These are phyloP conservation scores for Pseudoips prasinana DNA, from an alignment of 2,888 invertebrate species.

Conservation along the genomic window DNA sequence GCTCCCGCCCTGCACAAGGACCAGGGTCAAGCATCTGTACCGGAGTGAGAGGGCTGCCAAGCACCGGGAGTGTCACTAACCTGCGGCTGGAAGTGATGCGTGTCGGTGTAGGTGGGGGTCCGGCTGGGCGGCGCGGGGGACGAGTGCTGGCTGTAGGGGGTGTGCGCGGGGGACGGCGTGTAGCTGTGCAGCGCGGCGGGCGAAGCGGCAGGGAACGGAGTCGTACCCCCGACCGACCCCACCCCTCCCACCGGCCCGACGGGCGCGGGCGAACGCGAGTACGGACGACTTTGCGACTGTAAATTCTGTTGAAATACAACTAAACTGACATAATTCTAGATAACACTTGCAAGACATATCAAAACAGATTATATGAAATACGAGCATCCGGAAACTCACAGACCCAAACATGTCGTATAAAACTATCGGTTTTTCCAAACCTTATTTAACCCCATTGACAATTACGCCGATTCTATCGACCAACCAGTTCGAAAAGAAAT, in stretches of 20 bases:
- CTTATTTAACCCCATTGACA: too few relatives aligned
- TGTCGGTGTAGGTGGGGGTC: conserved; percentile 47
- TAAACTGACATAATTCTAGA: too few relatives aligned
- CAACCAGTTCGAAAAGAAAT: too few relatives aligned
- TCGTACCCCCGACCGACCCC: conserved; percentile 25
- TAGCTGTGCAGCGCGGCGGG: conserved; percentile 51
- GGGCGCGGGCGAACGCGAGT: conserved; percentile 59
- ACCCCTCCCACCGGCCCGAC: conserved; percentile 19
- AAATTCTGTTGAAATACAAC: too few relatives aligned
- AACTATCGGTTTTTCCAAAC: too few relatives aligned
- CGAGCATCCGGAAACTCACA: too few relatives aligned
- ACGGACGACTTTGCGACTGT: conserved; percentile 44
- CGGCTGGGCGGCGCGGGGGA: conserved; percentile 60
- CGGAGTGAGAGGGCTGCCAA: too few relatives aligned
- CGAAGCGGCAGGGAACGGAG: conserved; percentile 62
- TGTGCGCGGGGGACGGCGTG: conserved; percentile 72
- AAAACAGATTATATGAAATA: too few relatives aligned
- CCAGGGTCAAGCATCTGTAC: neutral
- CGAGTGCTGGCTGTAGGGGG: conserved; percentile 73
- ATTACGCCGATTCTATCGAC: too few relatives aligned
- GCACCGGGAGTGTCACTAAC: conserved; percentile 1
- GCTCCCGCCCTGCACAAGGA: conserved; percentile 30
- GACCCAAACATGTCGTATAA: too few relatives aligned
- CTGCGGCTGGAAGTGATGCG: conserved; percentile 31
- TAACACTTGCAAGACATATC: too few relatives aligned